These are phyloP conservation scores for Circaetus gallicus DNA, from an alignment of 2,113 vertebrate species.

Conservation along the genomic window DNA sequence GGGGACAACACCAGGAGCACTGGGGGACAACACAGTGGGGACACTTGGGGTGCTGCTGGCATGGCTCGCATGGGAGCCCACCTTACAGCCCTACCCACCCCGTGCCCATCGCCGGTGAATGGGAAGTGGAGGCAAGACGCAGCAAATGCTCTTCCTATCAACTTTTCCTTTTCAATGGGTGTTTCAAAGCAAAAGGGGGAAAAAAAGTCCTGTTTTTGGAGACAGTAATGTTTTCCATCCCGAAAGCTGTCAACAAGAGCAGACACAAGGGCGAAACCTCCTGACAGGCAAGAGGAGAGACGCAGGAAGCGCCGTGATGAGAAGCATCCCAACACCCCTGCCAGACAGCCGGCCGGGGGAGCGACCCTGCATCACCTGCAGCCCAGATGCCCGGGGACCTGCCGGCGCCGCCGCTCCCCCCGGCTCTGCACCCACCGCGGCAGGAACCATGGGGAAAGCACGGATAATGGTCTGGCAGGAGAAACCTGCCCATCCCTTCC, in stretches of 20 bases:
- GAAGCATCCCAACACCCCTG: not conserved
- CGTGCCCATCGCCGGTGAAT: fast-evolving
- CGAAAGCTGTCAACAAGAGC: not conserved
- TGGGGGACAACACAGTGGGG: not conserved
- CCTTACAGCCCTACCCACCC: not conserved
- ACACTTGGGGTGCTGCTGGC: not conserved
- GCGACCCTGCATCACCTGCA: not conserved
- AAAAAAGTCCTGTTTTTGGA: not conserved
- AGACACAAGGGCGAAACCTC: not conserved
- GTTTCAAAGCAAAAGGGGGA: not conserved
- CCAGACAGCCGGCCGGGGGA: not conserved
- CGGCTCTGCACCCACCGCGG: fast-evolving
- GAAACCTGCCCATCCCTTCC: not conserved
- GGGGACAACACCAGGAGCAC: too few species aligned
- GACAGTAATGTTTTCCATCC: not conserved
- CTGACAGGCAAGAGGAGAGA: not conserved
- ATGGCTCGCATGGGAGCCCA: not conserved
- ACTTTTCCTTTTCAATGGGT: not conserved
- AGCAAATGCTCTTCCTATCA: not conserved
- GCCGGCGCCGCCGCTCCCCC: not conserved
- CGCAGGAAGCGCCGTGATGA: not conserved
- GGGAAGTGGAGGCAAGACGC: not conserved
- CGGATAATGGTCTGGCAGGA: fast-evolving
- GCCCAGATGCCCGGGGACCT: not conserved
- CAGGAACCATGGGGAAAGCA: not conserved